phyloP scores from a whole-genome alignment of 1,140 invertebrate genomes.

The Theocolax elegans region DNA sequence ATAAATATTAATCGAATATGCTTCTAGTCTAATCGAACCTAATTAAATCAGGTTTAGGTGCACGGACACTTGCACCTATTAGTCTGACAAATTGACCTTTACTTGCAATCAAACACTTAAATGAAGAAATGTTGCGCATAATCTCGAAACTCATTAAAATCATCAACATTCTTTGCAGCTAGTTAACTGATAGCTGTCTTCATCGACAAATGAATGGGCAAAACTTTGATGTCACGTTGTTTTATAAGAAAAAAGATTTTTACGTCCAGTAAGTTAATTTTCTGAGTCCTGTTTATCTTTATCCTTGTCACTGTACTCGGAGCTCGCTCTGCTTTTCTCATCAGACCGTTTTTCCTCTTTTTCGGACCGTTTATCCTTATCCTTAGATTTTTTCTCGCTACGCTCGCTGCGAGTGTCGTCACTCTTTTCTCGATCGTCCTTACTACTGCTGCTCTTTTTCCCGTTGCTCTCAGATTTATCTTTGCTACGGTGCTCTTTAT shows the following conservation, averaged over 20 bases:
- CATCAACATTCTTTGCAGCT: background rate
- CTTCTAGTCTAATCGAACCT: background rate
- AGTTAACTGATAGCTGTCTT: background rate
- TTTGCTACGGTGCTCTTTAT: constrained; percentile 58
- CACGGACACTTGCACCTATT: background rate
- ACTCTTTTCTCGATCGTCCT: constrained; percentile 61
- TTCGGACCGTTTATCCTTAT: constrained; percentile 54
- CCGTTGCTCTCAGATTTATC: constrained; percentile 66
- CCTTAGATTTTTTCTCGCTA: constrained; percentile 58
- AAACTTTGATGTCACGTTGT: too few relatives aligned
- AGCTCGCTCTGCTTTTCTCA: constrained; percentile 54
- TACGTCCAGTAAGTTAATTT: constrained; percentile 11
- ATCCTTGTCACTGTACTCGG: constrained; percentile 59
- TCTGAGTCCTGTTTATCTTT: constrained; percentile 45
- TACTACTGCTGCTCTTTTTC: constrained; percentile 56
- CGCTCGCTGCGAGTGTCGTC: constrained; percentile 57
- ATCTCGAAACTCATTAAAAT: background rate
- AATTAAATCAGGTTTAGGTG: background rate
- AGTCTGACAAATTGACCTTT: background rate
- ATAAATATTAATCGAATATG: background rate
- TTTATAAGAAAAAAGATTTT: background rate
- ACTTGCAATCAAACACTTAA: background rate
- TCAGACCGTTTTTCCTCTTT: constrained; percentile 57
- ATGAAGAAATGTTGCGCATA: background rate
- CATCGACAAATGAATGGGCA: too few relatives aligned